phyloP scores from a whole-genome alignment of 2,888 invertebrate species.

The Tupiocoris notatus region DNA sequence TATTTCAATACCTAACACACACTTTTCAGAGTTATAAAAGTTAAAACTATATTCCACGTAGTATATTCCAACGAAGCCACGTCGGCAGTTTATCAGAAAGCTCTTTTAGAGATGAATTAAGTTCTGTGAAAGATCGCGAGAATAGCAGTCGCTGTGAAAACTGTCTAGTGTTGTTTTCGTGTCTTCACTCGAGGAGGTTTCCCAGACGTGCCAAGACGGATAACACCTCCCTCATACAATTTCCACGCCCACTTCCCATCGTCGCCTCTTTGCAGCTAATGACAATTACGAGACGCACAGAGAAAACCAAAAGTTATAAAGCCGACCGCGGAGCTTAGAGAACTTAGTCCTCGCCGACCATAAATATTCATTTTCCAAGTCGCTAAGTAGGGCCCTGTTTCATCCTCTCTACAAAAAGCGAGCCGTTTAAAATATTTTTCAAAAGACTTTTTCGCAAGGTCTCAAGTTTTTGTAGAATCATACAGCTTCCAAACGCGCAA shows the following conservation, averaged over 20 bases:
- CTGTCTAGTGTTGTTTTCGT: too few relatives aligned
- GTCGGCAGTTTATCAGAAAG: too few relatives aligned
- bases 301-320: conserved; percentile 8
- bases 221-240: conserved; percentile 14
- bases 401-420: not conserved
- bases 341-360: conserved; percentile 5
- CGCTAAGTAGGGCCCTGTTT: not conserved
- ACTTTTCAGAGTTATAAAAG: too few relatives aligned
- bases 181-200: not conserved
- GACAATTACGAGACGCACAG: conserved; percentile 21
- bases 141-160: too few relatives aligned
- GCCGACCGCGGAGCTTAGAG: not conserved
- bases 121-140: too few relatives aligned
- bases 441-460: too few relatives aligned
- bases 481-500: too few relatives aligned
- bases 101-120: too few relatives aligned
- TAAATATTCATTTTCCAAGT: conserved; percentile 24
- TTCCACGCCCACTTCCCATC: not conserved
- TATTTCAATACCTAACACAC: too few relatives aligned
- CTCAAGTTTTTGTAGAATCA: too few relatives aligned
- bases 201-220: conserved; percentile 3
- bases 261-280: conserved; percentile 1
- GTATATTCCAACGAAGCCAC: too few relatives aligned
- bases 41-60: too few relatives aligned
- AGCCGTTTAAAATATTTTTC: not conserved